Conservation (phyloP, 2,797 vertebrate genomes). For the Myripristis jacobus region DNA sequence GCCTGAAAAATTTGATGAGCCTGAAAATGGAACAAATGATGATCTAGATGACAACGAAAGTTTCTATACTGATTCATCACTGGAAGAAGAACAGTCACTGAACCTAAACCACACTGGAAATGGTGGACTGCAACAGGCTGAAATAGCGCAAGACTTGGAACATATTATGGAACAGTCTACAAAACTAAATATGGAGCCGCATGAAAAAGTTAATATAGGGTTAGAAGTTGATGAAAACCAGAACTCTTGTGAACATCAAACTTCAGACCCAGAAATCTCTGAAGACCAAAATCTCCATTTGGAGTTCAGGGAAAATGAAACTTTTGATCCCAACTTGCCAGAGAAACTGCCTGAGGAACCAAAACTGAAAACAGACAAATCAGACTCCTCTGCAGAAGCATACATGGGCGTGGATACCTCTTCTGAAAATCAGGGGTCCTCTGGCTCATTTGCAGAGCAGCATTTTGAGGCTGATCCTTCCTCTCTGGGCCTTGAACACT, state of each 20-base stretch:
- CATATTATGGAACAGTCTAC: neutral
- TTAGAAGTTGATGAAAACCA: neutral
- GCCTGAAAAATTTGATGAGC: constrained; percentile 19
- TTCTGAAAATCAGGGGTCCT: constrained; percentile 12
- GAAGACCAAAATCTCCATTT: constrained; percentile 18
- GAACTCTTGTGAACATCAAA: constrained; percentile 2
- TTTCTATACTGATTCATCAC: constrained; percentile 58
- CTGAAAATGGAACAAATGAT: constrained; percentile 19
- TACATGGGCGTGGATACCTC: constrained; percentile 9
- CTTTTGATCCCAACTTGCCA: neutral
- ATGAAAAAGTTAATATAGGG: neutral
- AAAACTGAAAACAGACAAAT: neutral
- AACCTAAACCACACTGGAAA: constrained; percentile 7
- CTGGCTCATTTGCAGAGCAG: constrained; percentile 1
- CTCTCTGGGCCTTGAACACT: constrained; percentile 85
- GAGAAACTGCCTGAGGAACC: constrained; percentile 8
- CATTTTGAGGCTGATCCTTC: constrained; percentile 39
- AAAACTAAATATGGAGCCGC: constrained; percentile 10
- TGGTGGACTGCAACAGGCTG: constrained; percentile 9
- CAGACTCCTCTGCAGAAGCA: constrained; percentile 23
- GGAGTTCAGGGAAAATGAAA: constrained; percentile 23
- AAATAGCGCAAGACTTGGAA: neutral
- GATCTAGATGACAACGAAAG: constrained; percentile 38
- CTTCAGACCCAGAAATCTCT: neutral
- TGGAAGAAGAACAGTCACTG: constrained; percentile 35